These are phyloP conservation scores for Pseudomyrmex pallidus DNA, from an alignment of 1,140 invertebrate genomes.

Conservation along the genomic window DNA sequence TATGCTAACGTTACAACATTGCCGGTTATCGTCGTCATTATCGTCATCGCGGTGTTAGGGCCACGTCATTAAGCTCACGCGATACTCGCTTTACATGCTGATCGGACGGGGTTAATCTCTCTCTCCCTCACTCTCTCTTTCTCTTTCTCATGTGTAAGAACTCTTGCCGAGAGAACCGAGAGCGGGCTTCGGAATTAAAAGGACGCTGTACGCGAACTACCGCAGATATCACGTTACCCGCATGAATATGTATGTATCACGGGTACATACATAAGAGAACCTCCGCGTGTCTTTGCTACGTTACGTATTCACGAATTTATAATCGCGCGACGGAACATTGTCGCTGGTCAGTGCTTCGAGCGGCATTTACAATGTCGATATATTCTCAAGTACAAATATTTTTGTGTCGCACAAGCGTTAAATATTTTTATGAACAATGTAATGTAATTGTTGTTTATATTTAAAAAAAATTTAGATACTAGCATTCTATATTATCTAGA, in stretches of 20 bases:
- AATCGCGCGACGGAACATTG: conserved; percentile 53
- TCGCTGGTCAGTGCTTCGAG: conserved; percentile 22
- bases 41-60: conserved; percentile 29
- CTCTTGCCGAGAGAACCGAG: conserved; percentile 2
- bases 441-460: too few species aligned
- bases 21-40: conserved; percentile 48
- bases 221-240: conserved; percentile 26
- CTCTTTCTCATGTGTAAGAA: background rate
- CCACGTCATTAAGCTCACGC: conserved; percentile 56
- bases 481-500: too few species aligned
- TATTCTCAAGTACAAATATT: too few species aligned
- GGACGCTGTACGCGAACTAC: conserved; percentile 39
- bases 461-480: too few species aligned
- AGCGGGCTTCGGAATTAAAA: conserved; percentile 62
- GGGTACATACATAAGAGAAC: conserved; percentile 58
- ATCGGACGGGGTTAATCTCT: conserved; percentile 7
- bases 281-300: conserved; percentile 42
- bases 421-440: too few species aligned
- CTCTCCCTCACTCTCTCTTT: background rate
- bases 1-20: conserved; percentile 8
- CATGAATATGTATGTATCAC: conserved; percentile 70
- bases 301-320: conserved; percentile 74
- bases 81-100: conserved; percentile 51
- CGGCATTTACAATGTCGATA: background rate
- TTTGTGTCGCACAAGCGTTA: too few species aligned